Evolutionary conservation across 2,888 invertebrate species (phyloP), one percentile per base, ranked within the genome.

Genomic region (Sicus ferrugineus): DNA sequence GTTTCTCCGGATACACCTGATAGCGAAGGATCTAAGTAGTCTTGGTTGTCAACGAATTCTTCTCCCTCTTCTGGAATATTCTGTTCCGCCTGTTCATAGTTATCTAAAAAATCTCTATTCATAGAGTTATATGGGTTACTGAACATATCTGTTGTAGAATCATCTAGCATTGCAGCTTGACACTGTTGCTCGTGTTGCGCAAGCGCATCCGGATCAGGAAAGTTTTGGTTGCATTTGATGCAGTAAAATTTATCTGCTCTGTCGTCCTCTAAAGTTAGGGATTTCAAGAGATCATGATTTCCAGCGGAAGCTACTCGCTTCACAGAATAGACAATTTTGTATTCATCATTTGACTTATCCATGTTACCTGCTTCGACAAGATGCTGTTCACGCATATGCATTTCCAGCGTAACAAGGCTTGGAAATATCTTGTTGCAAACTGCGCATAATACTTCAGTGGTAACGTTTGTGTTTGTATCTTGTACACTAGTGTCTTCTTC

Each of bases 391-490:
- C 67, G 38, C 11, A 74, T 69, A 58, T 75, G 75, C 19, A 48
- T 26, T 38, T 71, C 70, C 9, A 75, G 64, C 38, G 74, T 73
- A n/a, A 30, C 19, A 70, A 72, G 73, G 23, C 72, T 34, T 4
- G 31, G 28, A 63, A 74, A 75, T 14, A 69, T 70, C 50, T 68
- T 34, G 2, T 73, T 63, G 26, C 75, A 74, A 4, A 73, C 65
- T 1, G 69, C 67, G 62, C 73, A 75, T 0, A 71, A n/a, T 16
- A 70, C 59, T 70, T 70, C 72, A 16, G 58, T 69, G 21, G 46
- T 23, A 19, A 69, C 31, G 31, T 19, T 23, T 68, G 52, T 34
- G 31, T 19, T 23, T 68, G 52, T 34, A 54, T 52, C 30, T 52
- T 34, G 31, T 28, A 34, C 50, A 4, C 34, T 38, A 26, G 19